phyloP scores from a whole-genome alignment of 2,888 invertebrate genomes.

The Epinotia bilunana region DNA sequence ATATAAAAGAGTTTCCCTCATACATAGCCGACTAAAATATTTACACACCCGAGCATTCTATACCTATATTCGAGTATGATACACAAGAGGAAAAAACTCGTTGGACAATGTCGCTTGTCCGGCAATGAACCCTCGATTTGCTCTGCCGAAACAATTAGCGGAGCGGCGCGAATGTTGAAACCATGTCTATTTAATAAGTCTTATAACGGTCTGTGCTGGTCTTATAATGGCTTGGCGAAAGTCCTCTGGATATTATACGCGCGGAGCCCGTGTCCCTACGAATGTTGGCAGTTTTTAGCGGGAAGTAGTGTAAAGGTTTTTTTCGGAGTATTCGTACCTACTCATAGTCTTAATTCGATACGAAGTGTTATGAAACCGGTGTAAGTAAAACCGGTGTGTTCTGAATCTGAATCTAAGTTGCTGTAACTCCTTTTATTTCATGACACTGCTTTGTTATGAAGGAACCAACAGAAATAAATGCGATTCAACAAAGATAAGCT shows the following conservation, averaged over 20 bases:
- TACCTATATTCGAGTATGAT: slow-evolving; percentile 29
- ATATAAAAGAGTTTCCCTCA: neutral
- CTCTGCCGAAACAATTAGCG: slow-evolving; percentile 80
- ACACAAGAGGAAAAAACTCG: slow-evolving; percentile 44
- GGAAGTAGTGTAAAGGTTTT: neutral
- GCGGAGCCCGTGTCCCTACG: neutral
- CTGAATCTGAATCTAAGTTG: too few species aligned
- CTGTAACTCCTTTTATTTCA: neutral
- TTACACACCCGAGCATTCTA: neutral
- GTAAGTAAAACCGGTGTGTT: too few species aligned
- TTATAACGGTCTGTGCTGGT: slow-evolving; percentile 25
- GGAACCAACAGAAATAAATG: slow-evolving; percentile 47
- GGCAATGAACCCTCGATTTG: slow-evolving; percentile 81
- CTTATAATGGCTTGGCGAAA: slow-evolving; percentile 23
- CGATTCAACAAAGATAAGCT: slow-evolving; percentile 49
- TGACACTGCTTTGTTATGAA: slow-evolving; percentile 16
- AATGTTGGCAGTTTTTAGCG: slow-evolving; percentile 9
- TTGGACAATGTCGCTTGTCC: slow-evolving; percentile 68
- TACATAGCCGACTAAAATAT: neutral
- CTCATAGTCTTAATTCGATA: slow-evolving; percentile 4
- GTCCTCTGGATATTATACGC: slow-evolving; percentile 5
- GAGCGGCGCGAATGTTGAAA: slow-evolving; percentile 65
- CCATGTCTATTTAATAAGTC: slow-evolving; percentile 28
- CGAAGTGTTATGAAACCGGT: slow-evolving; percentile 25
- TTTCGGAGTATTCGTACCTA: neutral